Conservation (phyloP, 1,140 invertebrate species). For the Portunus trituberculatus region DNA sequence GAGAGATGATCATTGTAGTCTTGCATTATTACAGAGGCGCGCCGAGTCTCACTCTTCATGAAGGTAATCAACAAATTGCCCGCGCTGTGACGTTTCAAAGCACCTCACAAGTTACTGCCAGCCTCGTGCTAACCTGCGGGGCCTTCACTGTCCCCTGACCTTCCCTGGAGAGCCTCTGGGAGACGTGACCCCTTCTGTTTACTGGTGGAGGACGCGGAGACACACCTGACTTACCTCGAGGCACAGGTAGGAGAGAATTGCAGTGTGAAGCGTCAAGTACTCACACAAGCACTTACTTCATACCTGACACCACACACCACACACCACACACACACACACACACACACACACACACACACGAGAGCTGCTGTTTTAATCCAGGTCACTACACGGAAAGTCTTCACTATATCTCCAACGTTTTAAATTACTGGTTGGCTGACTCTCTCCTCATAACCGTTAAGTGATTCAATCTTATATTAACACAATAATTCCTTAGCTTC, state of each 20-base stretch:
- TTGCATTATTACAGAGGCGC: no score
- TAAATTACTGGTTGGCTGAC: no score
- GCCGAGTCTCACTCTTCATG: no score
- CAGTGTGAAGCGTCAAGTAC: background rate
- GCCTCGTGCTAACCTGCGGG: background rate
- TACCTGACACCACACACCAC: background rate
- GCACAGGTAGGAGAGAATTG: background rate
- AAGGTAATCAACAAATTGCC: no score
- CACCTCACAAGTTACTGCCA: background rate
- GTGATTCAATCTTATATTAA: no score
- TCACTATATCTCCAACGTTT: no score
- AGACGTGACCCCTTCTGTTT: background rate
- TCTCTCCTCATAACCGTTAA: no score
- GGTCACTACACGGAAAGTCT: no score
- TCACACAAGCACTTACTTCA: background rate
- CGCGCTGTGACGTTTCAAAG: background rate
- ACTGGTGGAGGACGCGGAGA: background rate
- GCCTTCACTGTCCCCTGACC: background rate
- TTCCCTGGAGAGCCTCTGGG: background rate
- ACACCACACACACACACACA: conserved; percentile 16
- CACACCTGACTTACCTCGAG: background rate
- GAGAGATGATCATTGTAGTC: no score
- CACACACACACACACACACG: conserved; percentile 18
- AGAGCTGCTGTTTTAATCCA: no score
- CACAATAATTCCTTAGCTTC: no score